Evolutionary conservation across 2,888 invertebrate species (phyloP).

Genomic region (Orthosia gracilis): DNA sequence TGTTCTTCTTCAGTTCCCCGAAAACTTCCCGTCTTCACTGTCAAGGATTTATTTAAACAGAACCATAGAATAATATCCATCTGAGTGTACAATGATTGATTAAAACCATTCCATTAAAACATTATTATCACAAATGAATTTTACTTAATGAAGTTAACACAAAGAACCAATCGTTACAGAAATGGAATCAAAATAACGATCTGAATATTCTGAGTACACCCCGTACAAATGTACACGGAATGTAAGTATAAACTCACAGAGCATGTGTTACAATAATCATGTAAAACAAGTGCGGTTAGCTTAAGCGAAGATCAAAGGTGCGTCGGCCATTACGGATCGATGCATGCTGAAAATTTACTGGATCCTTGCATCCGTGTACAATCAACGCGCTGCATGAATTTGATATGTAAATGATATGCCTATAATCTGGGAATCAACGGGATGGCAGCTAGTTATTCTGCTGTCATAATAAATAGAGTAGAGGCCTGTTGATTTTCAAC

Average conservation of each 20-base stretch:
- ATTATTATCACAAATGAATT: slow-evolving; percentile 25
- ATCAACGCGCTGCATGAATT: slow-evolving; percentile 31
- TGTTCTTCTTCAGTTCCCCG: neutral
- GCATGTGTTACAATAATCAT: slow-evolving; percentile 26
- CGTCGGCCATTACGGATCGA: slow-evolving; percentile 22
- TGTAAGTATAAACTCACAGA: slow-evolving; percentile 5
- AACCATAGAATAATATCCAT: neutral
- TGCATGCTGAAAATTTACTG: slow-evolving; percentile 31
- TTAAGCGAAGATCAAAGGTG: slow-evolving; percentile 51
- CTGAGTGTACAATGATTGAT: slow-evolving; percentile 1
- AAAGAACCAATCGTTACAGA: slow-evolving; percentile 20
- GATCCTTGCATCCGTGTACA: slow-evolving; percentile 31
- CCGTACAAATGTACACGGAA: neutral
- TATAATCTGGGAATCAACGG: slow-evolving; percentile 7
- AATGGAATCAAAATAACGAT: slow-evolving; percentile 48
- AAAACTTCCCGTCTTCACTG: neutral
- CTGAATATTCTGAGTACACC: slow-evolving; percentile 9
- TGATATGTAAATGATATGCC: slow-evolving; percentile 22
- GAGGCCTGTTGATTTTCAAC: neutral
- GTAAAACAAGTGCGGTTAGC: slow-evolving; percentile 43
- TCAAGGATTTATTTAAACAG: neutral
- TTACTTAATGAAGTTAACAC: slow-evolving; percentile 31
- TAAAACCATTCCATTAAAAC: slow-evolving; percentile 4
- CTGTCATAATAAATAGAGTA: slow-evolving; percentile 24
- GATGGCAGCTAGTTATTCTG: neutral